Base-by-base conservation (phyloP, 30 jellyfish, hydroid and myxozoan genomes). In the Mastigias papua region DNA sequence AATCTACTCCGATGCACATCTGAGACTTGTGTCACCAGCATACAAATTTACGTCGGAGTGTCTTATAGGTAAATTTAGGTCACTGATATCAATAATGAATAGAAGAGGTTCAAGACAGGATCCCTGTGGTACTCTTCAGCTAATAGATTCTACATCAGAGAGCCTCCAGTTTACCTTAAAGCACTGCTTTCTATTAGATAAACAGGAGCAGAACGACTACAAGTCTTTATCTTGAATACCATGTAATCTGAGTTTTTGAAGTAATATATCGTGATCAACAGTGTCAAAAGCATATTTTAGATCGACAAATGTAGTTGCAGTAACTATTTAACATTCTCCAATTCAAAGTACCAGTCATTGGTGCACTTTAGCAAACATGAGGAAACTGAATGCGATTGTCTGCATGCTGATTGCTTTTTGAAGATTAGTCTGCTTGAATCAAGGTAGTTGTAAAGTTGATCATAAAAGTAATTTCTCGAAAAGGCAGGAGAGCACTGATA, bases 261-360 rank as follows among this genome's bases (percentile, higher is more conserved):
- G n/a, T n/a, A n/a, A n/a, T n/a, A n/a, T n/a, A n/a, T n/a, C n/a
- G n/a, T 66, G 78, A 32, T 66, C 28, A 5, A n/a, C n/a, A n/a
- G n/a, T n/a, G n/a, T n/a, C n/a, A n/a, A n/a, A n/a, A n/a, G n/a
- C n/a, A n/a, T n/a, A 28, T 66, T 66, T 66, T 46, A 26, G 82
- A 37, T 71, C 82, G 33, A 71, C 82, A 34, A 71, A 28, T 27
- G 66, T 34, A 71, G n/a, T 31, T 32, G 82, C 66, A 32, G 82
- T 71, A 37, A n/a, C n/a, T 30, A 71, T 71, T 71, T 71, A 71
- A 27, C 82, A 23, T 66, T 66, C 63, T 33, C 82, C 25, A n/a
- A n/a, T n/a, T n/a, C n/a, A n/a, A n/a, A n/a, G n/a, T n/a, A n/a
- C n/a, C n/a, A n/a, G n/a, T n/a, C n/a, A n/a, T n/a, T n/a, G n/a